phyloP scores from a whole-genome alignment of 2,888 invertebrate species.

The Pomacea canaliculata region DNA sequence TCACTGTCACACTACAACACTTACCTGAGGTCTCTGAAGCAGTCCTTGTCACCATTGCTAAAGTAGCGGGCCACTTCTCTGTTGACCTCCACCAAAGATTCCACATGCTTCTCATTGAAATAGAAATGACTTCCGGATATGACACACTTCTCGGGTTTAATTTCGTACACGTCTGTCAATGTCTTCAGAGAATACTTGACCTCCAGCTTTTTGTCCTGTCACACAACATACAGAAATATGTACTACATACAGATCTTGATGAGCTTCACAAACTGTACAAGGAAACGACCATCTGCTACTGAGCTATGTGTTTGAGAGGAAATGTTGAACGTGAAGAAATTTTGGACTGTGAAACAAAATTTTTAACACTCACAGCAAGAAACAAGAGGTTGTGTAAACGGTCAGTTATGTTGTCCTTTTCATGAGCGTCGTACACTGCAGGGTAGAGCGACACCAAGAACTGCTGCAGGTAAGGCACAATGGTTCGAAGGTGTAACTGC shows the following conservation, averaged over 20 bases:
- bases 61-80: slow-evolving; percentile 57
- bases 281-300: too few species aligned
- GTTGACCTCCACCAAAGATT: slow-evolving; percentile 48
- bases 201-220: slow-evolving; percentile 49
- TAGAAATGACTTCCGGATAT: slow-evolving; percentile 49
- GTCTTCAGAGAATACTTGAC: slow-evolving; percentile 51
- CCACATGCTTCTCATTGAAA: slow-evolving; percentile 48
- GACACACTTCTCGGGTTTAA: slow-evolving; percentile 50
- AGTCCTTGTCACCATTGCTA: slow-evolving; percentile 42
- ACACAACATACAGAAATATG: neutral
- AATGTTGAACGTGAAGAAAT: too few species aligned
- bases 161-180: slow-evolving; percentile 38
- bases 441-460: slow-evolving; percentile 47
- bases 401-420: slow-evolving; percentile 39
- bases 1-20: neutral
- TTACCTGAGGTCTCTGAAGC: slow-evolving; percentile 49
- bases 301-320: too few species aligned
- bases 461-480: slow-evolving; percentile 57
- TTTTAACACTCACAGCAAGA: slow-evolving; percentile 20
- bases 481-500: slow-evolving; percentile 51
- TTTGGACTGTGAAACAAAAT: too few species aligned
- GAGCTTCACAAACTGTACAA: too few species aligned
- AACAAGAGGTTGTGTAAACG: slow-evolving; percentile 49
- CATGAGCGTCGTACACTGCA: slow-evolving; percentile 44
- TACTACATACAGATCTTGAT: neutral